Conservation (phyloP, 2,888 invertebrate genomes). For the Microplitis manilae region DNA sequence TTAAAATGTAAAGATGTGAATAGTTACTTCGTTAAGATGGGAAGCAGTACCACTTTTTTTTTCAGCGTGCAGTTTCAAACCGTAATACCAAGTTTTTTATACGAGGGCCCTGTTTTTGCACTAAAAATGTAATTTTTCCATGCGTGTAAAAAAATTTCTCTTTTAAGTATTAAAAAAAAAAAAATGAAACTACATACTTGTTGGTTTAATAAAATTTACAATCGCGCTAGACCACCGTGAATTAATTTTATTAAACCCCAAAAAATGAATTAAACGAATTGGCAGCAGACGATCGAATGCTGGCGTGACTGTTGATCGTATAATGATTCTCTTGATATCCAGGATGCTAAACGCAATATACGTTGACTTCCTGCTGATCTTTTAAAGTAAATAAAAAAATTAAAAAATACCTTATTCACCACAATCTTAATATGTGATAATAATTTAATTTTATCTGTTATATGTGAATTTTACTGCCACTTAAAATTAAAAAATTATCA, state of each 20-base stretch:
- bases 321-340: slow-evolving; percentile 32
- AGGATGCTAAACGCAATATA: background rate
- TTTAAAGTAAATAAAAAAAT: background rate
- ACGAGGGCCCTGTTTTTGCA: no score
- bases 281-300: slow-evolving; percentile 57
- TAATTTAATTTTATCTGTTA: background rate
- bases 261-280: slow-evolving; percentile 56
- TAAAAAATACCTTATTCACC: background rate
- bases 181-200: background rate
- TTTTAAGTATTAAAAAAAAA: background rate
- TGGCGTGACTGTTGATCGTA: slow-evolving; percentile 64
- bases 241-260: background rate
- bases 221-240: background rate
- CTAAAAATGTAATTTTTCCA: background rate
- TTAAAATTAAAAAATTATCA: slow-evolving; percentile 1
- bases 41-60: no score
- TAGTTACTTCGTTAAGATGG: no score
- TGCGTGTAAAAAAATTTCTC: background rate
- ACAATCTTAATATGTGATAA: background rate
- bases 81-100: no score
- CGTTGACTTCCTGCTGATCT: background rate
- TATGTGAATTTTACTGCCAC: background rate
- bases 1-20: no score
- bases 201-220: background rate
- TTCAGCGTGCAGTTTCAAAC: no score